A percentile compares a stretch with the other conserved stretches of the same genome.
Evolutionary conservation across 2,888 invertebrate species (phyloP).

Genomic region (Acholoe squamosa): DNA sequence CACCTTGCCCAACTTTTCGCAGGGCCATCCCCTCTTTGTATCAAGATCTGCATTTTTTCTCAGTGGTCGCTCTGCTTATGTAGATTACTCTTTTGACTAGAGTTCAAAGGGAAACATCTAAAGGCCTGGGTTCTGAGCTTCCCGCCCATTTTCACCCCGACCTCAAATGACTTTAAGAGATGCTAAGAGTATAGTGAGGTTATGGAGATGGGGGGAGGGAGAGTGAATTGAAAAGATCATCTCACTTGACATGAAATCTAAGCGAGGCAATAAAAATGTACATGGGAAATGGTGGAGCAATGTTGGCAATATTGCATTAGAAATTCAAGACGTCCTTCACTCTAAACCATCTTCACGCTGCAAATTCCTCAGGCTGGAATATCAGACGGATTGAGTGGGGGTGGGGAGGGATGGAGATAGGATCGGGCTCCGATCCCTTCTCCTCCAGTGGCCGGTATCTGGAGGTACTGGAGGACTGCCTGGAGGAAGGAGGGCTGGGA

Average conservation of each 20-base stretch:
- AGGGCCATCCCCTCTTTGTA: background rate
- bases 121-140: background rate
- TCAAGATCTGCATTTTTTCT: background rate
- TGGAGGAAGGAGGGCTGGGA: background rate
- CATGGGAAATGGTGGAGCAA: background rate
- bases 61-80: background rate
- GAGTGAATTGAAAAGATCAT: background rate
- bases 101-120: constrained; percentile 41
- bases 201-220: background rate
- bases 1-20: background rate
- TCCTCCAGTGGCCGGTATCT: constrained; percentile 6
- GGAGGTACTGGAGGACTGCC: background rate
- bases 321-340: constrained; percentile 3
- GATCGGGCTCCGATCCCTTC: background rate
- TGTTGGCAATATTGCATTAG: constrained; percentile 30
- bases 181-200: background rate
- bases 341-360: constrained; percentile 5
- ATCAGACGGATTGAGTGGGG: background rate
- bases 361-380: constrained; percentile 1
- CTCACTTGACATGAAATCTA: background rate
- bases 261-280: background rate
- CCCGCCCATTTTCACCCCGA: constrained; percentile 2
- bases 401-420: background rate
- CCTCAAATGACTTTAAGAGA: background rate
- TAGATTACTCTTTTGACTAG: constrained; percentile 36